Evolutionary conservation across 2,888 invertebrate genomes (phyloP), one percentile per base, ranked within the genome.

Genomic region (Drosophila multiciliata): DNA sequence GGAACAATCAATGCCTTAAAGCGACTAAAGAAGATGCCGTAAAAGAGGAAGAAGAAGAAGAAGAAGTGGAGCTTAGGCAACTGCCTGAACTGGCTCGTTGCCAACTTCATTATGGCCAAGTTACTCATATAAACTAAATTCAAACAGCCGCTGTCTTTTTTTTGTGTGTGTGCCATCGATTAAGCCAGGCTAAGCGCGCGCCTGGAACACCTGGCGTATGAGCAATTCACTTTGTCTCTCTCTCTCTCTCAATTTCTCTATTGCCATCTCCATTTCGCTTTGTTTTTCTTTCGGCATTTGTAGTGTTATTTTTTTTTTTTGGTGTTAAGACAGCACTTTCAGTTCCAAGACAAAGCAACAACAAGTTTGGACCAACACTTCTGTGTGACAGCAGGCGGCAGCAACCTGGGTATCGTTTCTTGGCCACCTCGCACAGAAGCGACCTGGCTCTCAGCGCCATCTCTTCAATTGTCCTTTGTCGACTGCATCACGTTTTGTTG

Each of bases 41-140:
- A 29, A 5, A 29, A 49, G 17, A 17, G 5, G 23, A 26, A 9
- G 35, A 76, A 67, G 80, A 26, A n/a, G n/a, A n/a, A 5, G 38
- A 23, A 32, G 20, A 12, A 35, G 49, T 26, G 42, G 72, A 38
- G 54, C 72, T 65, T 73, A 72, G 55, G 53, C 50, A 33, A 50
- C 61, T 61, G 73, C 64, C 67, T 23, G 36, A 23, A 20, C 68
- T 82, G 82, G 78, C 64, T 57, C 45, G 50, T 33, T 59, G 78
- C 78, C 78, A 78, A 86, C 66, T 83, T 88, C 75, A 86, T 83
- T 83, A 86, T 64, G 66, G 64, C 77, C 80, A 72, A 63, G 53
- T 80, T 32, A 75, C 74, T 73, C 74, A 54, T 62, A 63, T 70
- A 58, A 68, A 61, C 64, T 60, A 55, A 55, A 38, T 38, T 38